Conservation (phyloP, 2,888 invertebrate species). For the Lydus trimaculatus region DNA sequence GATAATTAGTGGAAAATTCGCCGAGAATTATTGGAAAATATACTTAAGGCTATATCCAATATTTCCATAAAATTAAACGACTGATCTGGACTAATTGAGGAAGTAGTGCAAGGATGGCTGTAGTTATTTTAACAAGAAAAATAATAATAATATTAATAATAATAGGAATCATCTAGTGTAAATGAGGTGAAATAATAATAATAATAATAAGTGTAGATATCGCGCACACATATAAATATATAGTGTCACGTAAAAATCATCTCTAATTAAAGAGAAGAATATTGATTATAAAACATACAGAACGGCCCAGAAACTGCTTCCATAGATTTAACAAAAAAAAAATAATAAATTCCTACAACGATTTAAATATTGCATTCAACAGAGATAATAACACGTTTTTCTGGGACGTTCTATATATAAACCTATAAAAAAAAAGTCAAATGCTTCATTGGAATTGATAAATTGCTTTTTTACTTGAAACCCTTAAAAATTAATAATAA, state of each 20-base stretch:
- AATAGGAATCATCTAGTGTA: constrained; percentile 40
- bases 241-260: constrained; percentile 54
- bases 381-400: constrained; percentile 31
- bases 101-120: constrained; percentile 39
- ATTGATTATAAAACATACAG: constrained; percentile 44
- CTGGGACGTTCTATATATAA: constrained; percentile 44
- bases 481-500: constrained; percentile 28
- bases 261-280: constrained; percentile 44
- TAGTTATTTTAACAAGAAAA: constrained; percentile 39
- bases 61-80: constrained; percentile 8
- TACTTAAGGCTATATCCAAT: constrained; percentile 54
- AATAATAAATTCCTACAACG: constrained; percentile 27
- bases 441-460: constrained; percentile 63
- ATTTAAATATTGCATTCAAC: constrained; percentile 21
- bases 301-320: constrained; percentile 39
- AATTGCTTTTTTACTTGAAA: constrained; percentile 61
- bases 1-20: constrained; percentile 21
- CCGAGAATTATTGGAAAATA: constrained; percentile 40
- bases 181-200: constrained; percentile 40
- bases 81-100: constrained; percentile 20
- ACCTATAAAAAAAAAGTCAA: constrained; percentile 34
- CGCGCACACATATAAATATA: constrained; percentile 53
- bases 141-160: constrained; percentile 38
- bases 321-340: constrained; percentile 16
- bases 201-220: constrained; percentile 50